Conservation (phyloP, 1,140 invertebrate genomes). For the Archegozetes longisetosus region DNA sequence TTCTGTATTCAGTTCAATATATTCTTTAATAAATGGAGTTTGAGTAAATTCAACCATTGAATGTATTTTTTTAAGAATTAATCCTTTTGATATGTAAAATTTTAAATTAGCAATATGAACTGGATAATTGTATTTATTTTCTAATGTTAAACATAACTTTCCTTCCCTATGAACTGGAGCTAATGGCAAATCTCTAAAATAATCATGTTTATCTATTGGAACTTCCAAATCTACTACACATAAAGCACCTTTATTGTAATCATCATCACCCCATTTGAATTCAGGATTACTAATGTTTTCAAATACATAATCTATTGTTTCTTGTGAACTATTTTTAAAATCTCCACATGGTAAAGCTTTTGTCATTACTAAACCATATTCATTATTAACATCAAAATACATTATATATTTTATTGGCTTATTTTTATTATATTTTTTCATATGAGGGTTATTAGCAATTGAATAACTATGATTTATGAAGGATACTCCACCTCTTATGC, state of each 20-base stretch:
- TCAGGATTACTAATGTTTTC: too few species aligned
- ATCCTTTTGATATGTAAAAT: conserved; percentile 31
- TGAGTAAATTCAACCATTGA: conserved; percentile 34
- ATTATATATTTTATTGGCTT: too few species aligned
- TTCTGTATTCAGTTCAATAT: conserved; percentile 31
- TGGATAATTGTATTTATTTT: conserved; percentile 29
- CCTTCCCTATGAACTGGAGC: conserved; percentile 23
- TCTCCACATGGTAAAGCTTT: too few species aligned
- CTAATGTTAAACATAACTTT: conserved; percentile 14
- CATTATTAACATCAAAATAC: too few species aligned
- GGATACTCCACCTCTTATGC: too few species aligned
- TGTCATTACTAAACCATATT: too few species aligned
- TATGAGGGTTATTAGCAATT: too few species aligned
- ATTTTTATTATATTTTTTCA: too few species aligned
- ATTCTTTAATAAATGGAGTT: conserved; percentile 31
- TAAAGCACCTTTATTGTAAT: conserved; percentile 20
- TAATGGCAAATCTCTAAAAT: conserved; percentile 30
- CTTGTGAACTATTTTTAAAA: too few species aligned
- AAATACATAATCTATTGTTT: too few species aligned
- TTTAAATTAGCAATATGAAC: conserved; percentile 35
- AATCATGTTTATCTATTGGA: conserved; percentile 21
- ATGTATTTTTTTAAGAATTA: conserved; percentile 34
- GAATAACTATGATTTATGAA: too few species aligned
- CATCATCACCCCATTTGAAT: too few species aligned
- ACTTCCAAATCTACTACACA: conserved; percentile 24